Conservation (phyloP, 92 coral and sea anemone genomes). For the Blastomussa wellsi region DNA sequence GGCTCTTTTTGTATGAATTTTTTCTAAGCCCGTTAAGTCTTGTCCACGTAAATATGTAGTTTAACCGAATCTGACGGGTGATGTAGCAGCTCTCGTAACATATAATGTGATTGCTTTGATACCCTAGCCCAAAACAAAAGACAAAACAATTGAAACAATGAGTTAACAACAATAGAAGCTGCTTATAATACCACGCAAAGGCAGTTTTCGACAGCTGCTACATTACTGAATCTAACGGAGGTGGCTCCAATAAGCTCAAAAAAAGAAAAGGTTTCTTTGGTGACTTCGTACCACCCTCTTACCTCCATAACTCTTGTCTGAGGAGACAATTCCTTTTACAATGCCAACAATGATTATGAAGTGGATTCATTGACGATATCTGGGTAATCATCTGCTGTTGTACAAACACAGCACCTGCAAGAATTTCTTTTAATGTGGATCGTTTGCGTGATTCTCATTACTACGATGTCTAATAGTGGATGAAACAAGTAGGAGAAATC, state of each 20-base stretch:
- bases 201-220: too few species aligned
- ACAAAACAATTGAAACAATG: too few species aligned
- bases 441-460: neutral
- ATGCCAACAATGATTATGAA: neutral
- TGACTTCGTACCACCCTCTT: neutral
- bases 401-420: neutral
- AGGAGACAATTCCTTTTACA: neutral
- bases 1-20: conserved; percentile 21
- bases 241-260: neutral
- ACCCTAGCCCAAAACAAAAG: too few species aligned
- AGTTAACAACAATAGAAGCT: too few species aligned
- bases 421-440: neutral
- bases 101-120: too few species aligned
- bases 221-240: neutral
- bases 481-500: neutral
- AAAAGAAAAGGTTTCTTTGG: neutral
- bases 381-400: too few species aligned
- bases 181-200: too few species aligned
- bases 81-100: too few species aligned
- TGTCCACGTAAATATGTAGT: conserved; percentile 15
- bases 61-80: neutral
- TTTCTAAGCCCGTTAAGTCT: conserved; percentile 17
- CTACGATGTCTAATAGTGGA: neutral
- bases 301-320: neutral
- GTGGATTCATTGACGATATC: too few species aligned